Evolutionary conservation across 2,888 invertebrate genomes (phyloP).

Genomic region (Argyra leucocephala): DNA sequence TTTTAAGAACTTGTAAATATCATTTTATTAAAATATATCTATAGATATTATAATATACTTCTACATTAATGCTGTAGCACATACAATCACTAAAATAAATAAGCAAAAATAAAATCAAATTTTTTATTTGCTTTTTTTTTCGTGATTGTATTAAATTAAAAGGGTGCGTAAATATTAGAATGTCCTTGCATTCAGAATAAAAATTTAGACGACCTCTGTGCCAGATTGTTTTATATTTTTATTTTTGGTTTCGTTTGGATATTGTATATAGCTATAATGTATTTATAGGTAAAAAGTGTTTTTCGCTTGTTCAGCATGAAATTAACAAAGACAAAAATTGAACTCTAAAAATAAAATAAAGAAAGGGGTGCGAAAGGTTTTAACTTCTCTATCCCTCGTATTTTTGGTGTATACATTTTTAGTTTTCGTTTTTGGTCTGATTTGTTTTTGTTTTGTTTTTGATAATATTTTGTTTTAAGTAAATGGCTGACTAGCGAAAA

Average conservation of each 20-base stretch:
- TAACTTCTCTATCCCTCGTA: slow-evolving; percentile 17
- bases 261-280: background rate
- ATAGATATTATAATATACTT: no score
- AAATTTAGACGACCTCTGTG: background rate
- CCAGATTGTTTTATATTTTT: background rate
- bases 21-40: no score
- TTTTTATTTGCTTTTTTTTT: background rate
- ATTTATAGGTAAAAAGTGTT: background rate
- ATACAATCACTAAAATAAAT: no score
- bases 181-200: slow-evolving; percentile 5
- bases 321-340: background rate
- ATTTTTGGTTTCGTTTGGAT: background rate
- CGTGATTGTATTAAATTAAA: background rate
- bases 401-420: background rate
- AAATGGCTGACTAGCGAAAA: background rate
- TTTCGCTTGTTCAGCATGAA: slow-evolving; percentile 1
- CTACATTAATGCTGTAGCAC: no score
- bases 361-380: slow-evolving; percentile 21
- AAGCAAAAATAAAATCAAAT: no score
- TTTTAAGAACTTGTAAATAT: no score
- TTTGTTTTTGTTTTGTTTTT: background rate
- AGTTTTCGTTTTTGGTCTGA: no score
- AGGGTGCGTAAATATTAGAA: background rate
- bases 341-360: slow-evolving; percentile 7
- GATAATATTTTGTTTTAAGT: background rate